Evolutionary conservation across 2,797 vertebrate species (phyloP), one percentile per base, ranked within the genome.

Genomic region (Pseudomugil gertrudae): DNA sequence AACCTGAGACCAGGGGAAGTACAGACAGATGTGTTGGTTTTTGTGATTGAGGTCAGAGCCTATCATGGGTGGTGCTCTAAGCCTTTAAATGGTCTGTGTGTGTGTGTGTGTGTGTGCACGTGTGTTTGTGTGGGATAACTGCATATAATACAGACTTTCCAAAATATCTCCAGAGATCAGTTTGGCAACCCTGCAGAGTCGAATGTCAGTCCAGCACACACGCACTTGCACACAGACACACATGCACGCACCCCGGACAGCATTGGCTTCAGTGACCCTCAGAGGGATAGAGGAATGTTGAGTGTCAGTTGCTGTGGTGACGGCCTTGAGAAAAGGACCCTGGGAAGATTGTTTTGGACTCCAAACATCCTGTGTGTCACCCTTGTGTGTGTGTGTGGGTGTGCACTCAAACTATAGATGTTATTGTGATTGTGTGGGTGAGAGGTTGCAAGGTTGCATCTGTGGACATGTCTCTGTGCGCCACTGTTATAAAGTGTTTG

Each of bases 251-350:
- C 81, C 76, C 87, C 36, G 78, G 86, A 88, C 81, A 68, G 74
- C 26, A 21, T 66, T 84, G 84, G 84, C 85, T 59, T 55, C 6
- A 21, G 60, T 66, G 82, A 87, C 85, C 86, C 91, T 84, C 84
- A 0, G 61, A 86, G 88, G 90, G 76, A 79, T 85, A 79, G 65
- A 54, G 87, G 89, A 92, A 93, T 92, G 86, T 85, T 73, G 82
- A 84, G 84, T 89, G 84, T 89, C 83, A 67, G 89, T 92, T 87
- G 76, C 87, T 62, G 47, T 53, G 65, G 83, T 19, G 40, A 88
- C 76, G 80, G 81, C 86, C 89, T 87, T 91, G 91, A 90, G 85
- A 92, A 89, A 84, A 74, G 84, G 89, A 92, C 87, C 90, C 82
- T 92, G 92, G 88, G 92, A 93, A 90, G 88, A 85, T 80, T 45